Conservation (phyloP, 2,113 vertebrate species). For the Protobothrops mucrosquamatus region DNA sequence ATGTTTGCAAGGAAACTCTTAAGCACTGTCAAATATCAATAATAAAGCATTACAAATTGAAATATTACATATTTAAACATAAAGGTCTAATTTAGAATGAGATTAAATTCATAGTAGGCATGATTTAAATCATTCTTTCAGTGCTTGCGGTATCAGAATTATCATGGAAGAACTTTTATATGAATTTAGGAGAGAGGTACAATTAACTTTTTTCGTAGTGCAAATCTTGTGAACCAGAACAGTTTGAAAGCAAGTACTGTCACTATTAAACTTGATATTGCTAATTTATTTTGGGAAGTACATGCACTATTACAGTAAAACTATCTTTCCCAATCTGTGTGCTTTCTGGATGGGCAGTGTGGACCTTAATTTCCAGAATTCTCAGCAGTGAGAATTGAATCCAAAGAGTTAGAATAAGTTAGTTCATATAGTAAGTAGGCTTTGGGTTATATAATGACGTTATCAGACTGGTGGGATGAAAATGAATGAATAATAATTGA, state of each 20-base stretch:
- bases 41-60: neutral
- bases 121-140: neutral
- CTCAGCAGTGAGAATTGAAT: neutral
- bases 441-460: neutral
- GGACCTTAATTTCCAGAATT: neutral
- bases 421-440: neutral
- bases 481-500: neutral
- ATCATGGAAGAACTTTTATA: neutral
- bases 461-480: neutral
- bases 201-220: neutral
- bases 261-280: neutral
- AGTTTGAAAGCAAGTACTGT: neutral
- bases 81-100: neutral
- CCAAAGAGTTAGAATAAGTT: neutral
- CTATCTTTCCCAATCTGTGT: neutral
- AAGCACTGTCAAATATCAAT: neutral
- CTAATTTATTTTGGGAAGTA: neutral
- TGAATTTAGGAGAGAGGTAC: neutral
- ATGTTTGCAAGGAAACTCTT: neutral
- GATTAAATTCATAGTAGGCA: neutral
- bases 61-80: neutral
- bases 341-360: neutral
- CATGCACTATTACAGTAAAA: neutral
- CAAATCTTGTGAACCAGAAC: neutral
- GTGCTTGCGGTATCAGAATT: neutral